phyloP scores from a whole-genome alignment of 2,797 vertebrate genomes.

The Anas acuta region DNA sequence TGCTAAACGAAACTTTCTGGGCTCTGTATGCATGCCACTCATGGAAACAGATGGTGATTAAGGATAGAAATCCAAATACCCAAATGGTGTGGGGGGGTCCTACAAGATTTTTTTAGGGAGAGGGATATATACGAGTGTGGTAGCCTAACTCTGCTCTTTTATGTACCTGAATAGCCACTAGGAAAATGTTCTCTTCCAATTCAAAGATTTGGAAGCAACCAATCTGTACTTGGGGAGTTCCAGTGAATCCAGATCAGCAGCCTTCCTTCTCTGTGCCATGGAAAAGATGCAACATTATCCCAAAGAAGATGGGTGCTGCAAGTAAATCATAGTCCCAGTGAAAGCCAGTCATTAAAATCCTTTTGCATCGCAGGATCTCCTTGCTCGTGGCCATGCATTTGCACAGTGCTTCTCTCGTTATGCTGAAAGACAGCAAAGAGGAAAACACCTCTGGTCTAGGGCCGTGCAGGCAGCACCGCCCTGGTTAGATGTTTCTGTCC shows the following conservation, averaged over 20 bases:
- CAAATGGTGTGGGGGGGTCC: background rate
- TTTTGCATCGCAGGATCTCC: background rate
- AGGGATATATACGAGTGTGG: background rate
- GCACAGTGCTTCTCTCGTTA: background rate
- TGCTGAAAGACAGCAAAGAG: background rate
- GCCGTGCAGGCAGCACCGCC: background rate
- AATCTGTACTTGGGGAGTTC: background rate
- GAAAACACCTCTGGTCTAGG: background rate
- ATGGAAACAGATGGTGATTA: background rate
- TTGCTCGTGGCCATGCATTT: background rate
- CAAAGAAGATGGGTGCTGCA: background rate
- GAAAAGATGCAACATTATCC: background rate
- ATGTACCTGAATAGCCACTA: background rate
- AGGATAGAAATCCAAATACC: background rate
- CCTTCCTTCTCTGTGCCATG: background rate
- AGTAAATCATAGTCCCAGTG: background rate
- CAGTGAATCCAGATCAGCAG: background rate
- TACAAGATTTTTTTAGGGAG: background rate
- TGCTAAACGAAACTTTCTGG: background rate
- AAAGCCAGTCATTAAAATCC: background rate
- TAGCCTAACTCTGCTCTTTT: constrained; percentile 2
- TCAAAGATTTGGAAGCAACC: background rate
- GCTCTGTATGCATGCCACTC: background rate
- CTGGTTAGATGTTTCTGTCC: background rate
- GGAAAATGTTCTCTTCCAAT: background rate